Base-by-base conservation (phyloP, 2,888 invertebrate species). In the Agrotis clavis region DNA sequence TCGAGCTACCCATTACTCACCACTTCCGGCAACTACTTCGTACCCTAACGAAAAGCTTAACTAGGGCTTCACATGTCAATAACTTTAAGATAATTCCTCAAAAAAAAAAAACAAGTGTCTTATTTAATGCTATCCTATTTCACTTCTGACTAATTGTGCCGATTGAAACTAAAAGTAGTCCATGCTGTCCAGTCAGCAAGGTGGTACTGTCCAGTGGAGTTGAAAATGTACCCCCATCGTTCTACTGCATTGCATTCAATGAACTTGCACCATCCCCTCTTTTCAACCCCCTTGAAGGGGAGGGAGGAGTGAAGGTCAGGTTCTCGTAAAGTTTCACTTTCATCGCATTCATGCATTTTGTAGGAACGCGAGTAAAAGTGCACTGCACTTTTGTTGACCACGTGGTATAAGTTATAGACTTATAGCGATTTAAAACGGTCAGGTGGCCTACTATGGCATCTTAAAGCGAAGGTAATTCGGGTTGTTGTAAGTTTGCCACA, bases 301-400 rank as follows among this genome's bases (percentile, higher is more conserved):
- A 50, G 3, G 71, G 72, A 51, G 25, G n/a, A 13, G 18, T 64
- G 60, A 79, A 72, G 62, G 54, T 45, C 60, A 64, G 50, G 21
- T 45, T 18, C n/a, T 54, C 35, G 64, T 13, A 19, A 3, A 61
- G 79, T 76, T 61, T 76, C 54, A 11, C 60, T 76, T 72, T 79
- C 79, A 51, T 16, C n/a, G 2, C 64, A 61, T 72, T 75, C 73
- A 79, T 71, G 64, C 50, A 70, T 56, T 56, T 50, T 56, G n/a
- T n/a, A 35, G 57, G 57, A 35, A 35, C 35, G 0, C 35, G 41
- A n/a, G 57, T 35, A 54, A 6, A 57, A 50, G 50, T n/a, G 13
- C n/a, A 30, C 11, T 69, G 74, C 77, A 74, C 45, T 69, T 54
- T 60, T 13, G 35, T 60, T 41, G 50, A 53, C 59, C 30, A 5